Conservation (phyloP, 2,888 invertebrate species). For the Patella depressa region DNA sequence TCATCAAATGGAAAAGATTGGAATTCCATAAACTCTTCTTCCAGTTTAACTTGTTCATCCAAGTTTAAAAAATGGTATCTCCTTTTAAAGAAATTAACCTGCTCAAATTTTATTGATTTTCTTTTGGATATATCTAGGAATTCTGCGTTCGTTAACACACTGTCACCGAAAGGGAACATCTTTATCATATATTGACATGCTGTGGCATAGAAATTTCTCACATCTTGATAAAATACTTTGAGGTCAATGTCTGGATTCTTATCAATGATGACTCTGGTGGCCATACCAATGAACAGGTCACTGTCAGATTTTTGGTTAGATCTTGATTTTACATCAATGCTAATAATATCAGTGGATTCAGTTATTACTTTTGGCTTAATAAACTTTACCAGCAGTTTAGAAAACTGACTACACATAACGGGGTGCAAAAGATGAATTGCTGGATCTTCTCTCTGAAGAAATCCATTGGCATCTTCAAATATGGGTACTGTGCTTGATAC, state of each 20-base stretch:
- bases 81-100: too few relatives aligned
- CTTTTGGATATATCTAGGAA: slow-evolving; percentile 4
- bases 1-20: too few relatives aligned
- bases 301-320: neutral
- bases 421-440: slow-evolving; percentile 17
- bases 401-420: neutral
- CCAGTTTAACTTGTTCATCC: too few relatives aligned
- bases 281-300: slow-evolving; percentile 7
- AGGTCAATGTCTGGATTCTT: neutral
- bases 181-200: slow-evolving; percentile 20
- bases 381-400: slow-evolving; percentile 17
- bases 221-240: slow-evolving; percentile 23
- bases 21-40: too few relatives aligned
- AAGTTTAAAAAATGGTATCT: too few relatives aligned
- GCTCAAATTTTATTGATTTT: too few relatives aligned
- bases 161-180: slow-evolving; percentile 24
- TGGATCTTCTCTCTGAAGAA: slow-evolving; percentile 25
- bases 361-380: slow-evolving; percentile 25
- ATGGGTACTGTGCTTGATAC: slow-evolving; percentile 6
- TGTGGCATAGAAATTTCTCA: slow-evolving; percentile 17
- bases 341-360: neutral
- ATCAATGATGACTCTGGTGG: neutral
- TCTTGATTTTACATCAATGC: slow-evolving; percentile 18
- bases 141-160: slow-evolving; percentile 21
- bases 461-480: slow-evolving; percentile 23